These are phyloP conservation scores for Cydia amplana DNA, from an alignment of 1,140 invertebrate species.

Conservation along the genomic window DNA sequence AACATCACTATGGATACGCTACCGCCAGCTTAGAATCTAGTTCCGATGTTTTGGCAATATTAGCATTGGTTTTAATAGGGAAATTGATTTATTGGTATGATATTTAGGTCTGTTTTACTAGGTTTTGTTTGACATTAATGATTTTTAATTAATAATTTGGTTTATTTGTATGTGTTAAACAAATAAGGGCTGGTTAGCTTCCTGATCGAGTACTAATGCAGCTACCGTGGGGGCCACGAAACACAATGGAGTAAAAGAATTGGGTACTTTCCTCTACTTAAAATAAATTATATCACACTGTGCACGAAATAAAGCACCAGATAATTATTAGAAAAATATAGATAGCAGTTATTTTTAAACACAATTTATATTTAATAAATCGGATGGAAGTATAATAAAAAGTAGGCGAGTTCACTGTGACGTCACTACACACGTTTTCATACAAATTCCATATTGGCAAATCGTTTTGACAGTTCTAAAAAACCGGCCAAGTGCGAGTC, in stretches of 20 bases:
- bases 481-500: too few species aligned
- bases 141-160: background rate
- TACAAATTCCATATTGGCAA: too few species aligned
- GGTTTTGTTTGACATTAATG: background rate
- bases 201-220: background rate
- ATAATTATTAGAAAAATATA: too few species aligned
- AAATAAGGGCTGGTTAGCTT: background rate
- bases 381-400: too few species aligned
- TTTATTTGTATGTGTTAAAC: background rate
- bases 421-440: too few species aligned
- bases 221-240: background rate
- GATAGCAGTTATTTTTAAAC: too few species aligned
- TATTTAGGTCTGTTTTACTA: background rate
- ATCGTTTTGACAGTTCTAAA: too few species aligned
- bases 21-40: constrained; percentile 6
- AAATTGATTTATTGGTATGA: background rate
- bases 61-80: background rate
- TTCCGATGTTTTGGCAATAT: background rate
- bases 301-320: too few species aligned
- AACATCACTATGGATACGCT: background rate
- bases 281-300: too few species aligned
- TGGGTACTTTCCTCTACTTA: too few species aligned
- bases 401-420: too few species aligned
- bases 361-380: too few species aligned
- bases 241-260: background rate